These are phyloP conservation scores for Lochmaea crataegi DNA, from an alignment of 2,888 invertebrate genomes.

Conservation along the genomic window DNA sequence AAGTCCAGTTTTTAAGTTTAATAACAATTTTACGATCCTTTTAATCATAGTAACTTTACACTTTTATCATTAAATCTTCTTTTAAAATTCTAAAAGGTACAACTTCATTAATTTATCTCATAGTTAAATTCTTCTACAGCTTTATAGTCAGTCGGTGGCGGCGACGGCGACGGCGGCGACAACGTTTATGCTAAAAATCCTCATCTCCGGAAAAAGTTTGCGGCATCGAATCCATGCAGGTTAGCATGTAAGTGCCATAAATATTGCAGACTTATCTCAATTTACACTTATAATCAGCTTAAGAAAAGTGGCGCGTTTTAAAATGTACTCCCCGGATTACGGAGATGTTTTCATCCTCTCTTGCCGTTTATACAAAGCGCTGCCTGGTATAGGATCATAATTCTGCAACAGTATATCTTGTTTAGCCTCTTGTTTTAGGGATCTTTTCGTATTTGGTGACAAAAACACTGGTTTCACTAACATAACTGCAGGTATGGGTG, in stretches of 20 bases:
- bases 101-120: constrained; percentile 54
- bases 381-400: constrained; percentile 55
- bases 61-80: constrained; percentile 2
- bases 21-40: too few species aligned
- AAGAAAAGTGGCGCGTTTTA: constrained; percentile 66
- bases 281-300: constrained; percentile 68
- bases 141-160: constrained; percentile 43
- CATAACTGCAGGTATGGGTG: constrained; percentile 19
- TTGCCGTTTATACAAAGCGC: constrained; percentile 1
- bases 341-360: constrained; percentile 58
- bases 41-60: not conserved
- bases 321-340: constrained; percentile 65
- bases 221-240: constrained; percentile 49
- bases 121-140: constrained; percentile 51
- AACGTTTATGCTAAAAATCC: constrained; percentile 50
- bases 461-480: constrained; percentile 16
- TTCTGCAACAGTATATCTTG: constrained; percentile 59
- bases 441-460: constrained; percentile 40
- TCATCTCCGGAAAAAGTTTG: constrained; percentile 46
- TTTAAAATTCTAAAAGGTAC: constrained; percentile 48
- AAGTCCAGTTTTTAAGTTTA: too few species aligned
- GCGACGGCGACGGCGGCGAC: not conserved
- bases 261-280: constrained; percentile 66
- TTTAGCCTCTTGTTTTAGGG: constrained; percentile 53
- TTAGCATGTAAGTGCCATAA: constrained; percentile 66